Evolutionary conservation across 92 coral and sea anemone species (phyloP).

Genomic region (Galaxea fascicularis): DNA sequence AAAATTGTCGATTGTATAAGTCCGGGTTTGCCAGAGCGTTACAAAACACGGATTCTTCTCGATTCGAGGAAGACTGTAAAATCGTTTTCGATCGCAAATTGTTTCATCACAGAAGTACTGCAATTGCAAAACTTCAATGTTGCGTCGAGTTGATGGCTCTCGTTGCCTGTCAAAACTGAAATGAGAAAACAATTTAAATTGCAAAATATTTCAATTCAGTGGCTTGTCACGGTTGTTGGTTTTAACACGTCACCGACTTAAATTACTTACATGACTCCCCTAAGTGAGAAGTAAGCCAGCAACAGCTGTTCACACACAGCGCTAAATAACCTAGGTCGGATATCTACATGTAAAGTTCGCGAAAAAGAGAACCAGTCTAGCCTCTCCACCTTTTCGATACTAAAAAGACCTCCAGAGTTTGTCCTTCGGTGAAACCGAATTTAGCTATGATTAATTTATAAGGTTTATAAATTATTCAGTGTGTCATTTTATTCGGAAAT

Average conservation of each 20-base stretch:
- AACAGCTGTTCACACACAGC: background rate
- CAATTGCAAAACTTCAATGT: background rate
- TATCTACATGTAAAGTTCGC: background rate
- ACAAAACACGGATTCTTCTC: background rate
- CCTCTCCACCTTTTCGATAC: too few species aligned
- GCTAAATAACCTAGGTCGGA: background rate
- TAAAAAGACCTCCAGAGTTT: too few species aligned
- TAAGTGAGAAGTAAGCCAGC: background rate
- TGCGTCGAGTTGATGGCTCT: background rate
- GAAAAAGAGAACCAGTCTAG: background rate
- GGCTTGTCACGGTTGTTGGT: slow-evolving; percentile 37
- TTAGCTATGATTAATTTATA: background rate
- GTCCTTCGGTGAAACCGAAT: background rate
- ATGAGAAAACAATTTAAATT: slow-evolving; percentile 47
- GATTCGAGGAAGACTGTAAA: slow-evolving; percentile 24
- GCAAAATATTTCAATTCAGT: slow-evolving; percentile 31
- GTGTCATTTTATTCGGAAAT: background rate
- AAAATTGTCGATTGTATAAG: background rate
- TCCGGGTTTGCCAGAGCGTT: background rate
- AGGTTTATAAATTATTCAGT: background rate
- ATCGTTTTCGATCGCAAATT: background rate
- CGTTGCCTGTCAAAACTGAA: slow-evolving; percentile 43
- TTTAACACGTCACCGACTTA: slow-evolving; percentile 15
- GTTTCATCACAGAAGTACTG: background rate
- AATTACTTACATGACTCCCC: background rate